phyloP scores from a whole-genome alignment of 2,797 vertebrate genomes.

The Gallinago stenura region DNA sequence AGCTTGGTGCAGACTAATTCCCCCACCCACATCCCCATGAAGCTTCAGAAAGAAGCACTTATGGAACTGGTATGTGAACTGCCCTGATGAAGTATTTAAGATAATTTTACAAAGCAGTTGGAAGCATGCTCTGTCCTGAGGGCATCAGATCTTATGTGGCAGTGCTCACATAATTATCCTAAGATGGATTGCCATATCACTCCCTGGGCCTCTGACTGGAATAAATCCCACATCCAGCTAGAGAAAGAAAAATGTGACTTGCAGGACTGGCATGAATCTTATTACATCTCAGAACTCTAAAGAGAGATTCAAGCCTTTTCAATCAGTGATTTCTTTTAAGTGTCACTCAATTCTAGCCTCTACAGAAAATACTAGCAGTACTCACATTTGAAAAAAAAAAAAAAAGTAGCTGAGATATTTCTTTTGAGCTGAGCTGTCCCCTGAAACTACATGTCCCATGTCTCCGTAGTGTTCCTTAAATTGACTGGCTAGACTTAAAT shows the following conservation, averaged over 20 bases:
- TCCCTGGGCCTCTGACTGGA: conserved; percentile 6
- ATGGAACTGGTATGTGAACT: conserved; percentile 5
- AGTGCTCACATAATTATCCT: conserved; percentile 23
- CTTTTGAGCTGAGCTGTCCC: background rate
- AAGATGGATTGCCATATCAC: conserved; percentile 5
- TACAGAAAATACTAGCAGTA: background rate
- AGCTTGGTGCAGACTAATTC: conserved; percentile 37
- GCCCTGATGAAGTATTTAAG: conserved; percentile 11
- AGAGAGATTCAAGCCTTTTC: conserved; percentile 11
- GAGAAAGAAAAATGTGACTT: background rate
- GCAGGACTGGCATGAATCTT: background rate
- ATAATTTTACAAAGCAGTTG: conserved; percentile 36
- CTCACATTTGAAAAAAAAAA: background rate
- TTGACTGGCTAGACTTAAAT: background rate
- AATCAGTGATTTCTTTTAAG: conserved; percentile 30
- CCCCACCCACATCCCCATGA: background rate
- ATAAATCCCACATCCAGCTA: conserved; percentile 30
- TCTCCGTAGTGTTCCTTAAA: background rate
- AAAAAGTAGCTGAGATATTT: background rate
- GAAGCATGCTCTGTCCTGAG: conserved; percentile 15
- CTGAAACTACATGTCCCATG: background rate
- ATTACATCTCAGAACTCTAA: background rate
- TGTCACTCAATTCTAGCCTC: background rate
- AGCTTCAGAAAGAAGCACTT: background rate
- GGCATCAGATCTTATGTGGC: conserved; percentile 16